Conservation (phyloP, 2,113 vertebrate species). For the Dasyornis broadbenti region DNA sequence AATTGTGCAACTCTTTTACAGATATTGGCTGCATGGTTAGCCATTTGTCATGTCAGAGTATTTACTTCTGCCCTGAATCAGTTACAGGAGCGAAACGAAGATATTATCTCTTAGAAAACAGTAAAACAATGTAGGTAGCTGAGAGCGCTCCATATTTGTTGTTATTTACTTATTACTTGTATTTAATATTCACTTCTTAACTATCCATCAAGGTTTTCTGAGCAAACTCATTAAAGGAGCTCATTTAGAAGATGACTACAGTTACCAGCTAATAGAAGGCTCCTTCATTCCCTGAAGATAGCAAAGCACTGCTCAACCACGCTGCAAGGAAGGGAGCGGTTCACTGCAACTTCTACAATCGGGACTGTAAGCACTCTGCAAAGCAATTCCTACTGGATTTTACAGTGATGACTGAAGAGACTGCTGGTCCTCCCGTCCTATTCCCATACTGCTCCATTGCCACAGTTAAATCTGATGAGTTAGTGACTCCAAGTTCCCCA, state of each 20-base stretch:
- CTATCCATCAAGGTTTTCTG: not conserved
- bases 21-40: not conserved
- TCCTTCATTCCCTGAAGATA: not conserved
- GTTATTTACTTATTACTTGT: not conserved
- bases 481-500: not conserved
- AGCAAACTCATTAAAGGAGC: not conserved
- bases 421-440: not conserved
- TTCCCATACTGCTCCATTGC: not conserved
- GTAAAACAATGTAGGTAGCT: not conserved
- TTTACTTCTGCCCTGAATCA: not conserved
- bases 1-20: not conserved
- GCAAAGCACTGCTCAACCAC: not conserved
- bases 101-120: not conserved
- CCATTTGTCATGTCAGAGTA: not conserved
- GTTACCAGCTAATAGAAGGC: not conserved
- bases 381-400: not conserved
- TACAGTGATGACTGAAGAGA: not conserved
- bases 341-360: not conserved
- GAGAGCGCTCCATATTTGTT: not conserved
- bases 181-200: not conserved
- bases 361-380: not conserved
- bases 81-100: not conserved
- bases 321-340: not conserved
- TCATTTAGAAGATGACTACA: not conserved
- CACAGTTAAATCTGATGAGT: not conserved